phyloP scores from a whole-genome alignment of 2,113 vertebrate genomes.

The Emydura subglobosa region DNA sequence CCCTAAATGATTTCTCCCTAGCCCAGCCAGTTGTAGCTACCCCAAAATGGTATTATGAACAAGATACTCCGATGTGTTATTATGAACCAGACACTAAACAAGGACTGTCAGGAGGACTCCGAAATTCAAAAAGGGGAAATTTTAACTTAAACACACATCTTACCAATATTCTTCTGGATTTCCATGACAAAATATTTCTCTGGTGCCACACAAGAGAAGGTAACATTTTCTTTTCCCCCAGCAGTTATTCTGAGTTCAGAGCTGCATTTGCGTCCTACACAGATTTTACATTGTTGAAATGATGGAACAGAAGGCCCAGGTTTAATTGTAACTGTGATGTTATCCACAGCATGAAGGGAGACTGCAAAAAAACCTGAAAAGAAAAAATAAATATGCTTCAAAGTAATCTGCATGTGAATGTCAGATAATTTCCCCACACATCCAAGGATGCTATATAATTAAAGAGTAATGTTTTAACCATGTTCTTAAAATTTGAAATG shows the following conservation, averaged over 20 bases:
- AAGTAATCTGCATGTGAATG: neutral
- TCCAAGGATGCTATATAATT: neutral
- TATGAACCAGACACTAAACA: neutral
- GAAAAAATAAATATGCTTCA: neutral
- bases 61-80: neutral
- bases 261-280: neutral
- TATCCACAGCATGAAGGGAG: slow-evolving; percentile 53
- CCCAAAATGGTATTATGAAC: neutral
- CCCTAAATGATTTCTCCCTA: neutral
- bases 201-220: slow-evolving; percentile 78
- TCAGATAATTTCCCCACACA: neutral
- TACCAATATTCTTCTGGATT: slow-evolving; percentile 83
- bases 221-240: slow-evolving; percentile 70
- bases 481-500: neutral
- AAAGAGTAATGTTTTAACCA: neutral
- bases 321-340: slow-evolving; percentile 71
- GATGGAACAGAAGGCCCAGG: neutral
- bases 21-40: neutral
- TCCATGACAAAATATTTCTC: slow-evolving; percentile 76
- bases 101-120: neutral
- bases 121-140: neutral
- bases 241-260: slow-evolving; percentile 69
- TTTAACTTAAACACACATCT: neutral
- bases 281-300: slow-evolving; percentile 67
- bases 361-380: slow-evolving; percentile 74